Conservation (phyloP, 2,888 invertebrate genomes). For the Apotomis capreana region DNA sequence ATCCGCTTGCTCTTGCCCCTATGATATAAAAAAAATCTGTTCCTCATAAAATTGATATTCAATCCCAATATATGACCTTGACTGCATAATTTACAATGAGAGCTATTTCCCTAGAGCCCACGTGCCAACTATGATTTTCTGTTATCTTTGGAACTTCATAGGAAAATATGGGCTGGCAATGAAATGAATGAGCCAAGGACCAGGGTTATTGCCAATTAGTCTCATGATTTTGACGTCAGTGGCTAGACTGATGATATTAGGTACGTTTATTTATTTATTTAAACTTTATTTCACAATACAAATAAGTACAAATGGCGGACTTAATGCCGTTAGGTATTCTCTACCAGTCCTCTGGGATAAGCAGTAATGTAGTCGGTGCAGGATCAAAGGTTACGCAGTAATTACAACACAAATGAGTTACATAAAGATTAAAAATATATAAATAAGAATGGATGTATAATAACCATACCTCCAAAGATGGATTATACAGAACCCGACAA, state of each 20-base stretch:
- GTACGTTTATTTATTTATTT: not conserved
- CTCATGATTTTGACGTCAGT: not conserved
- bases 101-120: constrained; percentile 6
- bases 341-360: not conserved
- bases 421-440: too few species aligned
- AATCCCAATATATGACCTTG: constrained; percentile 8
- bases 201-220: not conserved
- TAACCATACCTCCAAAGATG: too few species aligned
- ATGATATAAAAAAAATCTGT: too few species aligned
- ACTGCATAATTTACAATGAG: constrained; percentile 4
- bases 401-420: too few species aligned
- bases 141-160: constrained; percentile 28
- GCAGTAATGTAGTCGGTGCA: not conserved
- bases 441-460: too few species aligned
- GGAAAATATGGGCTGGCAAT: constrained; percentile 19
- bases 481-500: too few species aligned
- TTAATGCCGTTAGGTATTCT: too few species aligned
- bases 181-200: not conserved
- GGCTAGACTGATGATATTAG: not conserved
- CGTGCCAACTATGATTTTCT: not conserved
- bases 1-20: too few species aligned
- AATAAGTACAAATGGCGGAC: too few species aligned
- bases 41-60: too few species aligned
- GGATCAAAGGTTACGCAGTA: not conserved
- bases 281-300: not conserved